Evolutionary conservation across 2,797 vertebrate species (phyloP).

Genomic region (Denticeps clupeoides): DNA sequence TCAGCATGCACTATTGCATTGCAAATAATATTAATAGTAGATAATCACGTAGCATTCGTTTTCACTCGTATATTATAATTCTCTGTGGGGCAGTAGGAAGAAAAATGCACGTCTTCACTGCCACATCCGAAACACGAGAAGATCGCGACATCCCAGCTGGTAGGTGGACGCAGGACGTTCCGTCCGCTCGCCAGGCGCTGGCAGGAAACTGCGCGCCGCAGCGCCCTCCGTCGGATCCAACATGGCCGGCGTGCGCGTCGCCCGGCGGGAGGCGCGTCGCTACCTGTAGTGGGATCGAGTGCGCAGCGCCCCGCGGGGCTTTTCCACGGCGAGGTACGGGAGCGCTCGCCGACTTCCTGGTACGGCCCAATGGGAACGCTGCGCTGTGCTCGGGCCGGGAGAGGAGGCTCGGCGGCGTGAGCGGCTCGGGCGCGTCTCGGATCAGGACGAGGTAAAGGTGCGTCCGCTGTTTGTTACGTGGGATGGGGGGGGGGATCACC

Average conservation of each 20-base stretch:
- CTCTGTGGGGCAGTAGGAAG: not conserved
- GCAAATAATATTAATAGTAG: too few relatives aligned
- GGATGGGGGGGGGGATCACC: constrained; percentile 18
- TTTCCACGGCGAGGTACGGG: constrained; percentile 31
- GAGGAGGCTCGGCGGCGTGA: constrained; percentile 38
- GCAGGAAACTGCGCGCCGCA: constrained; percentile 17
- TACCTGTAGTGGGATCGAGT: constrained; percentile 46
- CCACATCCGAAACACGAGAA: not conserved
- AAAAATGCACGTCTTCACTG: not conserved
- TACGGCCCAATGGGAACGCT: constrained; percentile 45
- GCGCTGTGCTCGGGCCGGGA: constrained; percentile 22
- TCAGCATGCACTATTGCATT: too few relatives aligned
- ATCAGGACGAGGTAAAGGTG: constrained; percentile 45
- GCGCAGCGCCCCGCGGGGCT: constrained; percentile 37
- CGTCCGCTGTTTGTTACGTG: not conserved
- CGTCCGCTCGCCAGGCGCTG: not conserved
- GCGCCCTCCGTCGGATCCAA: constrained; percentile 23
- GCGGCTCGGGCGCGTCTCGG: constrained; percentile 26
- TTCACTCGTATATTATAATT: not conserved
- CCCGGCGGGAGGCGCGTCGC: constrained; percentile 53
- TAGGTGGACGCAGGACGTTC: not conserved
- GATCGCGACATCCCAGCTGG: not conserved
- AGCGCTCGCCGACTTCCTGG: constrained; percentile 54
- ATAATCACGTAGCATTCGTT: too few relatives aligned
- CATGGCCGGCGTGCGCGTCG: constrained; percentile 11